Evolutionary conservation across 2,797 vertebrate species (phyloP).

Genomic region (Platalea minor): DNA sequence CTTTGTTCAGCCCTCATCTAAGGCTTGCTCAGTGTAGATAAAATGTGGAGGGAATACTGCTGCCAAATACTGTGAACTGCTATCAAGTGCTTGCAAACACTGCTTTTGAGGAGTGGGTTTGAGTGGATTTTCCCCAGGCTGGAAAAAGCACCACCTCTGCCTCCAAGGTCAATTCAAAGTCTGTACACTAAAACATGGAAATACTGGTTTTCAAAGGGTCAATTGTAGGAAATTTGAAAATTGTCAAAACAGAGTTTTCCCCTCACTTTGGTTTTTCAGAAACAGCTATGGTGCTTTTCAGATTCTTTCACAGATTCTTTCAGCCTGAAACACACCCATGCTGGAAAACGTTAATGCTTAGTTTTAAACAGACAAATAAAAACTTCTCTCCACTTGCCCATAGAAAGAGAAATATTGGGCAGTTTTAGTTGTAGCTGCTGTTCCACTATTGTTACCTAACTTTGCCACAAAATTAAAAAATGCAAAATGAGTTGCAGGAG

Average conservation of each 20-base stretch:
- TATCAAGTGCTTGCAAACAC: accelerated
- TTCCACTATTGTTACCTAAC: neutral
- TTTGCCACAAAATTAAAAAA: neutral
- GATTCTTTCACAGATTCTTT: neutral
- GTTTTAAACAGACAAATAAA: neutral
- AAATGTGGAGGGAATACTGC: neutral
- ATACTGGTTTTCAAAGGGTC: neutral
- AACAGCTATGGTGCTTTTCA: neutral
- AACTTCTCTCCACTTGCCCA: neutral
- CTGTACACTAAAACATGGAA: neutral
- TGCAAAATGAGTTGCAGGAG: accelerated
- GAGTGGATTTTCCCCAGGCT: neutral
- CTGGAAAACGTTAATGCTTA: neutral
- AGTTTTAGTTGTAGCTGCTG: neutral
- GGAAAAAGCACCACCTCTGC: neutral
- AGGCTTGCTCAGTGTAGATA: neutral
- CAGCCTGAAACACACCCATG: neutral
- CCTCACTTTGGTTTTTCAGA: neutral
- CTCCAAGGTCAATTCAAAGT: neutral
- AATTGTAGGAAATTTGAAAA: neutral
- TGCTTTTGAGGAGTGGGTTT: neutral
- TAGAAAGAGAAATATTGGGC: neutral
- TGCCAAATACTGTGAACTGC: neutral
- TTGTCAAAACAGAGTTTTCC: neutral
- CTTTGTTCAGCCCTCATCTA: neutral